Evolutionary conservation across 2,888 invertebrate genomes (phyloP), one percentile per base, ranked within the genome.

Genomic region (Lamellibrachia satsuma): DNA sequence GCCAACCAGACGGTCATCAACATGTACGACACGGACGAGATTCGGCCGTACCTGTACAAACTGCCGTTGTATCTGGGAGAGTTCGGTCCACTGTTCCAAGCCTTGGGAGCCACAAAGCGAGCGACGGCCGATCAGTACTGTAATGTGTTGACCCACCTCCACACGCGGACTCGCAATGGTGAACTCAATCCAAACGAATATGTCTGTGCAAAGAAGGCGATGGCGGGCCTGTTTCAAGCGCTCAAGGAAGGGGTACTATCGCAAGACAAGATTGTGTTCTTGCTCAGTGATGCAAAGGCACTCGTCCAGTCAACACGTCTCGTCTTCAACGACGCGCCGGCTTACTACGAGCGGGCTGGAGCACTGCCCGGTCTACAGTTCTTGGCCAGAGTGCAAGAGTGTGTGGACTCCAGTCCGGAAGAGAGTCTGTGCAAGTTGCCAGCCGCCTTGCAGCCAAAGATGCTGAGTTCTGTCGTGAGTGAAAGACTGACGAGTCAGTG

Each of bases 1-100:
- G 93, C 95, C 39, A 93, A 91, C 2, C 92, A 93, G 27, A 94
- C 95, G 11, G 94, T 94, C 11, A 90, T 93, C 1, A 92, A 93
- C 60, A 91, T 94, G 90, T 92, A 92, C 39, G 93, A 93, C 39
- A 39, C 39, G 15, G 94, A 95, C 52, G 94, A 94, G 91, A 94
- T 95, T n/a, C 92, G 91, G 27, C 95, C 94, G 0, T 95, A 94
- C 92, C 92, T 95, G 27, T 94, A 93, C 92, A 93, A 93, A 91
- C 92, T 94, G 22, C 95, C 95, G 8, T 2, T 90, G 51, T 75
- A 93, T 11, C 94, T 94, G 92, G 94, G 94, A 7, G 93, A 93
- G 75, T 95, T 93, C 92, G 92, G 92, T n/a, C 90, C 93, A 7
- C 92, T 95, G 22, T 95, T 95, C 91, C 55, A 93, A n/a, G 15